Evolutionary conservation across 2,888 invertebrate genomes (phyloP).

Genomic region (Drosophila borborema): DNA sequence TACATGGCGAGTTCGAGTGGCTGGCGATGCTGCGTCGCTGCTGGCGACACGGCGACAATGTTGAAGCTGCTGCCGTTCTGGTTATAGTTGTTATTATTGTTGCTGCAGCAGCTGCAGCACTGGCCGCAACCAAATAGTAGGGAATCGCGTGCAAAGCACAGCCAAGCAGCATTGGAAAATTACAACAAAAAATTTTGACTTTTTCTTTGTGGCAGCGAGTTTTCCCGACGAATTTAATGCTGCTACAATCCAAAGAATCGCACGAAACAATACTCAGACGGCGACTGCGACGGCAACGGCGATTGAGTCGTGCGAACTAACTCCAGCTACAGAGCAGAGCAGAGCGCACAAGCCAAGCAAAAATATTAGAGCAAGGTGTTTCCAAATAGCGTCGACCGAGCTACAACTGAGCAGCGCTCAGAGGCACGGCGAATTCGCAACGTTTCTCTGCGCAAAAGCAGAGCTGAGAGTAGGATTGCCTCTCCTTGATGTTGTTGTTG

Average conservation of each 20-base stretch:
- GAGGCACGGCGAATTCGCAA: constrained; percentile 60
- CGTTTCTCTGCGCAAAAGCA: constrained; percentile 70
- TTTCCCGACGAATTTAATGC: constrained; percentile 64
- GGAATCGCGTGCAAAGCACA: constrained; percentile 70
- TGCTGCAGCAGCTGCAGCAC: constrained; percentile 29
- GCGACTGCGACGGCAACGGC: constrained; percentile 33
- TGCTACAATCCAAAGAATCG: constrained; percentile 68
- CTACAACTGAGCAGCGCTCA: constrained; percentile 42
- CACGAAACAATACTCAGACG: constrained; percentile 67
- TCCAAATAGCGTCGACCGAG: constrained; percentile 65
- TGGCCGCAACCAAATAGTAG: constrained; percentile 54
- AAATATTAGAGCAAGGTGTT: constrained; percentile 80
- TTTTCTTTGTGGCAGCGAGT: constrained; percentile 46
- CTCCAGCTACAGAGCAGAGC: constrained; percentile 20
- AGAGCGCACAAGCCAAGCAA: constrained; percentile 31
- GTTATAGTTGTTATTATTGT: constrained; percentile 26
- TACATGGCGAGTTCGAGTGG: constrained; percentile 63
- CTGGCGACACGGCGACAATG: constrained; percentile 67
- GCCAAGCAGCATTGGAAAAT: constrained; percentile 70
- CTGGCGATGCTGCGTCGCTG: constrained; percentile 66
- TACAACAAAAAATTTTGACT: constrained; percentile 35
- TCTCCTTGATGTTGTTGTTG: constrained; percentile 34
- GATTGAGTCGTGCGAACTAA: constrained; percentile 37
- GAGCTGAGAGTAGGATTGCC: constrained; percentile 55
- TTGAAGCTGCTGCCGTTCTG: constrained; percentile 52